These are phyloP conservation scores for Salvator merianae DNA, from an alignment of 2,113 vertebrate genomes.

Conservation along the genomic window DNA sequence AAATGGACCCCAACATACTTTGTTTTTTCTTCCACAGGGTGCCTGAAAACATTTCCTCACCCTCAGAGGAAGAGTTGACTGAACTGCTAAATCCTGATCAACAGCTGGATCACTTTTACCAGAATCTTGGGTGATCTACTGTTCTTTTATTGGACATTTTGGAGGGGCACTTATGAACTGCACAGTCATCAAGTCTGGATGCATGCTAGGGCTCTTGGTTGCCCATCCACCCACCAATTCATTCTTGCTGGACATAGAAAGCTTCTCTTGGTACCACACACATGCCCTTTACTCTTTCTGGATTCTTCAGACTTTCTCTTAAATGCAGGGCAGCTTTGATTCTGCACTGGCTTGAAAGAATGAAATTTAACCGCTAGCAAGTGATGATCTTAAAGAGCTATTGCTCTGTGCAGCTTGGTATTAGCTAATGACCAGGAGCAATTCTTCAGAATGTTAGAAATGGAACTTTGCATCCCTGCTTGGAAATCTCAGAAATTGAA, in stretches of 20 bases:
- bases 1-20: background rate
- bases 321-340: background rate
- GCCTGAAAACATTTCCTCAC: background rate
- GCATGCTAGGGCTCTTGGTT: background rate
- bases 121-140: background rate
- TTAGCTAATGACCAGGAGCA: background rate
- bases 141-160: background rate
- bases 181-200: background rate
- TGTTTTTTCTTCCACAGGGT: background rate
- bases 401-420: background rate
- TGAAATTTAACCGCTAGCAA: background rate
- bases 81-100: background rate
- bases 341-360: background rate
- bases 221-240: background rate
- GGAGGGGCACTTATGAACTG: background rate
- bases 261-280: too few relatives aligned
- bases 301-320: background rate
- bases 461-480: background rate
- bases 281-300: background rate
- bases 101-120: background rate
- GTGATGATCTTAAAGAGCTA: background rate
- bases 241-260: background rate
- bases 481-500: background rate
- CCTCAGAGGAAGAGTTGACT: constrained; percentile 1
- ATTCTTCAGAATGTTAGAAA: background rate